A percentile compares a stretch with the other conserved stretches of the same genome.
Evolutionary conservation across 2,888 invertebrate species (phyloP).

Genomic region (Cantharis lateralis): DNA sequence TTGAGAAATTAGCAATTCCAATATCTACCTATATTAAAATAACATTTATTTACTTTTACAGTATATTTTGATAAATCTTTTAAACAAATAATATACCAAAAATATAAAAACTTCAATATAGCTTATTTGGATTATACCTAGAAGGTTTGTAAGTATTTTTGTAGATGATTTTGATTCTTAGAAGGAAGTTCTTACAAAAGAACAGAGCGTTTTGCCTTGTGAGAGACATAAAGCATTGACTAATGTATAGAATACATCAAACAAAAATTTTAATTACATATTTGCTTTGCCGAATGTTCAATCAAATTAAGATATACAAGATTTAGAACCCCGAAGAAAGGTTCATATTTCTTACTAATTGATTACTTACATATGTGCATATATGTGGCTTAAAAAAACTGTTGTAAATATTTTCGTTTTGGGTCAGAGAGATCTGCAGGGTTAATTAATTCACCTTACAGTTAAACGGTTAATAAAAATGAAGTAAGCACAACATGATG

Average conservation of each 20-base stretch:
- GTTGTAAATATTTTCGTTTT: too few relatives aligned
- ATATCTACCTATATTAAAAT: too few relatives aligned
- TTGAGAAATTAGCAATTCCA: too few relatives aligned
- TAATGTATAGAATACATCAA: background rate
- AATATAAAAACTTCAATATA: background rate
- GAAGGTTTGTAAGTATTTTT: background rate
- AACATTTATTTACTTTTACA: too few relatives aligned
- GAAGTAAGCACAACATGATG: too few relatives aligned
- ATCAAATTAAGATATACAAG: background rate
- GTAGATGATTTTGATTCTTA: background rate
- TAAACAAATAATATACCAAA: too few relatives aligned
- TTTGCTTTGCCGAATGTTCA: background rate
- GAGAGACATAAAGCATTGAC: background rate
- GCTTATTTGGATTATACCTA: background rate
- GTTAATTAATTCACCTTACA: background rate
- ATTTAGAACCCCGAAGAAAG: background rate
- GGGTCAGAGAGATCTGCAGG: too few relatives aligned
- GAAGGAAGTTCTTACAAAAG: background rate
- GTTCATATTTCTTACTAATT: background rate
- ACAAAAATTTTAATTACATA: background rate
- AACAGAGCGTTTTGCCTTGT: background rate
- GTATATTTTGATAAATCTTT: too few relatives aligned
- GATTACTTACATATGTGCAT: background rate
- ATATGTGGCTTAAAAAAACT: too few relatives aligned
- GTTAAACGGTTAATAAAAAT: background rate